These are phyloP conservation scores for Arbacia lixula DNA, from an alignment of 53 echinoderm and acorn worm genomes.

Conservation along the genomic window DNA sequence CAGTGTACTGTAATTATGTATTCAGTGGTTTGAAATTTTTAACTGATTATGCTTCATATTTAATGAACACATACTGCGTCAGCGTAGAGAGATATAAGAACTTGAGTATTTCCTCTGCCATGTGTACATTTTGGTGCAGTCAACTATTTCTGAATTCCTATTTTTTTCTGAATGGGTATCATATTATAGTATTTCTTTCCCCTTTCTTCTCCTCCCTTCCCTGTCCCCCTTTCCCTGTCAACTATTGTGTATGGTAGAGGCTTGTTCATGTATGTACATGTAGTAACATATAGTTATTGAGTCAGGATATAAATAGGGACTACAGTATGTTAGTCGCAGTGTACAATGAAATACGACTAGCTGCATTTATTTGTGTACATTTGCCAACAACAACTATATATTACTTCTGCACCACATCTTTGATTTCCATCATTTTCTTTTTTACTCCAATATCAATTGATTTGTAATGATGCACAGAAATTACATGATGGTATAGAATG, in stretches of 20 bases:
- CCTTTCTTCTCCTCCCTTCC: too few species aligned
- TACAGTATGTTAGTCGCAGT: background rate
- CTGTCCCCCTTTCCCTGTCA: background rate
- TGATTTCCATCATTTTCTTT: too few species aligned
- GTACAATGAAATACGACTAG: slow-evolving; percentile 23
- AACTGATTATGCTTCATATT: slow-evolving; percentile 46
- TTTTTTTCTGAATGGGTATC: background rate
- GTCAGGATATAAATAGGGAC: background rate
- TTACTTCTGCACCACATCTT: too few species aligned
- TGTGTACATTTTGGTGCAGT: slow-evolving; percentile 27
- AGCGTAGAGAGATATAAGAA: slow-evolving; percentile 27
- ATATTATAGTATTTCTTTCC: background rate
- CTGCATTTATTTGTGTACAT: slow-evolving; percentile 31
- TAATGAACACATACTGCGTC: slow-evolving; percentile 15
- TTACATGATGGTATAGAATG: too few species aligned
- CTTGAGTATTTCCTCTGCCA: slow-evolving; percentile 31
- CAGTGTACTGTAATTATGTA: slow-evolving; percentile 49
- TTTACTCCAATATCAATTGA: too few species aligned
- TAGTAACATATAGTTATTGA: background rate
- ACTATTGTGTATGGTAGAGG: slow-evolving; percentile 23
- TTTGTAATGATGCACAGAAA: too few species aligned
- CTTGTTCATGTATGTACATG: slow-evolving; percentile 23
- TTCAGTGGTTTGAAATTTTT: slow-evolving; percentile 37
- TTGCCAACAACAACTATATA: too few species aligned
- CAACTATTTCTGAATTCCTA: slow-evolving; percentile 32